A percentile compares a stretch with the other conserved stretches of the same genome.
Conservation (phyloP, 2,113 vertebrate species). For the Indri indri region DNA sequence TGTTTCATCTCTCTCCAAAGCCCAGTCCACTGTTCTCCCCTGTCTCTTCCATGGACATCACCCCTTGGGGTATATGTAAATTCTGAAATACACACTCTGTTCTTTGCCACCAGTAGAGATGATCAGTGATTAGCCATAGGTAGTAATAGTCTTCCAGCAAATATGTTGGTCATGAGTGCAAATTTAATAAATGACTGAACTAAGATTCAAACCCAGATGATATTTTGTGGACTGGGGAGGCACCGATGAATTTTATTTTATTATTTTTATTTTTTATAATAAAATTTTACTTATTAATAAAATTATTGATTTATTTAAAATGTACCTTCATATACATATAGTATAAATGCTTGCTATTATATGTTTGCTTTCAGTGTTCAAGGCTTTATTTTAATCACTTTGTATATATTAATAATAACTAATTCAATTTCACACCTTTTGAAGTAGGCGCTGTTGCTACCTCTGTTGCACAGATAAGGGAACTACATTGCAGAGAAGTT, state of each 20-base stretch:
- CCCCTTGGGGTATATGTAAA: neutral
- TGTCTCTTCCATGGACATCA: fast-evolving
- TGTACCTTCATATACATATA: neutral
- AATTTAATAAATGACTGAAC: neutral
- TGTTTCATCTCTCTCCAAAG: neutral
- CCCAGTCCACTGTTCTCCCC: too few relatives aligned
- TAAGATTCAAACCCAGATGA: neutral
- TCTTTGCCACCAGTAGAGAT: neutral
- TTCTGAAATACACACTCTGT: neutral
- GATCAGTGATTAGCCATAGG: neutral
- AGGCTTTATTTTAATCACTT: neutral
- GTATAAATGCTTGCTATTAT: neutral
- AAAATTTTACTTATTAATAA: neutral
- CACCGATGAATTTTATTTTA: neutral
- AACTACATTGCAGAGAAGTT: neutral
- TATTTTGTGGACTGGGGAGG: neutral
- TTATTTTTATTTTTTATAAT: neutral
- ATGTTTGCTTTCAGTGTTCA: neutral
- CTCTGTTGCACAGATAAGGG: neutral
- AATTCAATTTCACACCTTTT: neutral
- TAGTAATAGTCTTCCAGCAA: neutral
- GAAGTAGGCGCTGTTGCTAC: neutral
- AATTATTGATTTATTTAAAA: neutral
- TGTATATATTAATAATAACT: neutral
- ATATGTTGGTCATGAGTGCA: neutral